Conservation (phyloP, 2,113 vertebrate genomes). For the Serinus canaria region DNA sequence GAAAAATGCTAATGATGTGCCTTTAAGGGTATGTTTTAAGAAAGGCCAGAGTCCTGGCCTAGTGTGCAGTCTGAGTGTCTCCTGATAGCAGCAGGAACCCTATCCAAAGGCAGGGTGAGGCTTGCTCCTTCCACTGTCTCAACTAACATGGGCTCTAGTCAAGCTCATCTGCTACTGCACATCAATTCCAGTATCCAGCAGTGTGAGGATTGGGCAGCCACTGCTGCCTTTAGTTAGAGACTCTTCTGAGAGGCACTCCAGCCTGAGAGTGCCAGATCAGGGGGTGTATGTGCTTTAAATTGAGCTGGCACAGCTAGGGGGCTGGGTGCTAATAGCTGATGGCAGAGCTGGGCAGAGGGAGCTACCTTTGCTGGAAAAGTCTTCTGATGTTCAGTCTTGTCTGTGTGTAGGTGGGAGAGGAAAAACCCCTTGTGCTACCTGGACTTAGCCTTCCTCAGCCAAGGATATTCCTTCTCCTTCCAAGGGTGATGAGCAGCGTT, state of each 20-base stretch:
- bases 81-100: neutral
- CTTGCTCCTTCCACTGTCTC: neutral
- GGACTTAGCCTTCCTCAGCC: neutral
- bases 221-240: neutral
- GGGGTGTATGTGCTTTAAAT: neutral
- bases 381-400: neutral
- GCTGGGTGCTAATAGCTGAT: neutral
- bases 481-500: neutral
- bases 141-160: rapidly evolving
- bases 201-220: neutral
- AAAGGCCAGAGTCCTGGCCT: neutral
- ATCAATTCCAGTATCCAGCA: neutral
- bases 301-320: neutral
- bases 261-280: neutral
- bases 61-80: neutral
- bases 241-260: neutral
- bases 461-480: neutral
- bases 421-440: neutral
- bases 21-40: neutral
- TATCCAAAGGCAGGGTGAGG: neutral
- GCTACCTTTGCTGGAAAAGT: neutral
- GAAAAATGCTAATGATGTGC: neutral
- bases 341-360: neutral
- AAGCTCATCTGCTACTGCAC: rapidly evolving
- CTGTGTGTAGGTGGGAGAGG: neutral